Base-by-base conservation (phyloP, 2,888 invertebrate genomes). In the Spodoptera exigua region DNA sequence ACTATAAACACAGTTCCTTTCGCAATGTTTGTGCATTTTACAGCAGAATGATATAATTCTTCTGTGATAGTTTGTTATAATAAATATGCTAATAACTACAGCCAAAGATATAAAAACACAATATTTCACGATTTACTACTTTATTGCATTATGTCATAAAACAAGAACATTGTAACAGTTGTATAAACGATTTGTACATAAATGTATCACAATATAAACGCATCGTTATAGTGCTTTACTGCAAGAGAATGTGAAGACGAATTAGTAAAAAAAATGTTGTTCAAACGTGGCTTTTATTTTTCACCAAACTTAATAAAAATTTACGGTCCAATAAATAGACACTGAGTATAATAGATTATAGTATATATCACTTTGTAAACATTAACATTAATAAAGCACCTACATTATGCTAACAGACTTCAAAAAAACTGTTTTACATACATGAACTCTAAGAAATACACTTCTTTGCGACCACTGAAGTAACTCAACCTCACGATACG, bases 131-230 rank as follows among this genome's bases (percentile, higher is more conserved):
- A 70, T 46, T 63, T 27, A 61, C 53, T 74, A 60, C 10, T 78
- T 78, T 78, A 78, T 78, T 76, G 78, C 69, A 68, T 66, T 61
- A 52, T 51, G 77, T 75, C 73, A 67, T 66, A 69, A 56, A 61
- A 73, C 53, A 58, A 65, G 17, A 58, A 62, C 40, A 58, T 48
- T 41, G 46, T 57, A 72, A 73, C 63, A 72, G 32, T 54, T 44
- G 21, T 53, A 73, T 61, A 76, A 75, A 62, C 44, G 5, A 56
- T 45, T 53, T 71, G 72, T 71, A 76, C 52, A 74, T 47, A 54
- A 17, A 53, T 7, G 37, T 72, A 75, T 73, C 59, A 67, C 67
- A 67, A 66, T 59, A 57, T 55, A 65, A 74, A 74, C 43, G 34
- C 45, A 13, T 21, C 16, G 46, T 49, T 17, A 16, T 43, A 40